Base-by-base conservation (phyloP, 2,113 vertebrate species). In the Scolopax mira region DNA sequence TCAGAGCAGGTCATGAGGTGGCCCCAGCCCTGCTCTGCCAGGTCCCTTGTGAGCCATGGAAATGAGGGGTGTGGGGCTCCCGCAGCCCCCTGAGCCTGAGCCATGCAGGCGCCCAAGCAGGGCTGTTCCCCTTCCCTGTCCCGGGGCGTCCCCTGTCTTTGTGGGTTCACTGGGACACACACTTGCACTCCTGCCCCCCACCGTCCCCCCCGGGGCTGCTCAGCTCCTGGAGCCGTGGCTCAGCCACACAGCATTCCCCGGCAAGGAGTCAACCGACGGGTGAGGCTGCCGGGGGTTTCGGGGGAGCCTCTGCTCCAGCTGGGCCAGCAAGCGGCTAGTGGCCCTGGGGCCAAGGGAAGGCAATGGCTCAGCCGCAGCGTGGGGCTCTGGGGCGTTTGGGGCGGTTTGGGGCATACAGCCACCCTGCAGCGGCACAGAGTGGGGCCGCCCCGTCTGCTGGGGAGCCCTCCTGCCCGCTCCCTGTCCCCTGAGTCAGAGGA, bases 21-120 rank as follows among this genome's bases (percentile, higher is more conserved):
- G 14, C 49, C 39, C 27, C 1, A 2, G 64, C 31, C 41, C 30
- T 0, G 0, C 33, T 72, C 30, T 67, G 52, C 58, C 5, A 4
- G 13, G 17, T 39, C 58, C 35, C 41, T 23, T 5, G 6, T 25
- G 18, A 51, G 33, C 48, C 37, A 2, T 37, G 88, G 85, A 71
- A 80, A 65, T 22, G 27, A 1, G 11, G 46, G 18, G 37, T 30
- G 2, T 14, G 30, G 42, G 42, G 41, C n/a, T 35, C 18, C 74
- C 3, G 3, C 58, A 72, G 85, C n/a, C 51, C 46, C 27, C 37
- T 39, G 52, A 49, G 48, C 16, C 48, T 85, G 7, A 2, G 61
- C 46, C 51, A 10, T 1, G 3, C 28, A 21, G 17, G 14, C 1
- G 0, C 21, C 24, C 1, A 8, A 67, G 60, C 2, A 2, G 16